These are phyloP conservation scores for Dicentrarchus labrax DNA, from an alignment of 2,113 vertebrate genomes.

Conservation along the genomic window DNA sequence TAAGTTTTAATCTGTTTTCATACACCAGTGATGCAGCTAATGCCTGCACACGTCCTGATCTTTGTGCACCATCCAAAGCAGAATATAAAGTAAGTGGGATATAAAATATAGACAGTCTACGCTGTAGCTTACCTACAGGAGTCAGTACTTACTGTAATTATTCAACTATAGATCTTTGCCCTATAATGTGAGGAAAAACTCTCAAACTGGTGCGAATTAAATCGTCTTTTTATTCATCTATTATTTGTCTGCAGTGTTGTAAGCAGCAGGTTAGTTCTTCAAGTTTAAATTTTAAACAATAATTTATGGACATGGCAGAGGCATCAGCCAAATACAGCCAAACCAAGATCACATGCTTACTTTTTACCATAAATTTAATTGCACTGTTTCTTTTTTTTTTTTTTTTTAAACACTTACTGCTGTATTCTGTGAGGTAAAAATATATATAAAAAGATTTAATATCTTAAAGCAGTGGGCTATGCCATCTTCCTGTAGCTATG, in stretches of 20 bases:
- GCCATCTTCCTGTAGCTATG: no score
- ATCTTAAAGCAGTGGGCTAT: no score
- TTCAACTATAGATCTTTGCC: constrained; percentile 13
- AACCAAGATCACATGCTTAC: no score
- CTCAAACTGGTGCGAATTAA: constrained; percentile 1
- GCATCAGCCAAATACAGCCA: no score
- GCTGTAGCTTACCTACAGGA: constrained; percentile 5
- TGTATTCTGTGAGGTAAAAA: no score
- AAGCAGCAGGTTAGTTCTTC: not conserved
- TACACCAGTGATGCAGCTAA: constrained; percentile 31
- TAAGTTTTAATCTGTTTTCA: constrained; percentile 40
- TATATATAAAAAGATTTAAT: no score
- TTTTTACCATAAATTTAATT: no score
- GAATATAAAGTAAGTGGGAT: constrained; percentile 13
- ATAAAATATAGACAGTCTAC: constrained; percentile 14
- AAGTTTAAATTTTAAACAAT: not conserved
- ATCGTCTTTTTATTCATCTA: not conserved
- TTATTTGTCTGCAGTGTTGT: not conserved
- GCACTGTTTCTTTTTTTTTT: no score
- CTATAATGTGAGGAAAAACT: not conserved
- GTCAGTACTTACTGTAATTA: not conserved
- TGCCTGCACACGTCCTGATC: constrained; percentile 18
- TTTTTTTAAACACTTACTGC: no score
- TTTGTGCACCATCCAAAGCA: not conserved
- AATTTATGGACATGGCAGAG: not conserved